phyloP scores from a whole-genome alignment of 2,888 invertebrate species.

The Nephrotoma appendiculata region DNA sequence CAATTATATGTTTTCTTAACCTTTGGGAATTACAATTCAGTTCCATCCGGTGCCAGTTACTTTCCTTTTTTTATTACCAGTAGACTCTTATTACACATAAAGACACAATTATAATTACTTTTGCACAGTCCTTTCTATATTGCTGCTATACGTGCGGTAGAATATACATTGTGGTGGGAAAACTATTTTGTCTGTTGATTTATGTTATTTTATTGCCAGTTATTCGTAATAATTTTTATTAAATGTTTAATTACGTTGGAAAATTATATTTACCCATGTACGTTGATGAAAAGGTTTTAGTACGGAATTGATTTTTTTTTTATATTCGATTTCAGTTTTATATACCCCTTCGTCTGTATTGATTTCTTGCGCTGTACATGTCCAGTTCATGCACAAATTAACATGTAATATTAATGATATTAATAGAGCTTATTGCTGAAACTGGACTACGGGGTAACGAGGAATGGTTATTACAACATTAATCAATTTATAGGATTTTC shows the following conservation, averaged over 20 bases:
- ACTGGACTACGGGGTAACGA: no score
- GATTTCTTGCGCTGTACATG: background rate
- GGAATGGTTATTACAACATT: no score
- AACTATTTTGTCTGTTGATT: background rate
- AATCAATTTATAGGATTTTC: no score
- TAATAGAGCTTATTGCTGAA: no score
- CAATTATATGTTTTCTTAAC: background rate
- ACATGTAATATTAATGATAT: no score
- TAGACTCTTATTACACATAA: background rate
- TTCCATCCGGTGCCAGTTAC: background rate
- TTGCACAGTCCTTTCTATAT: background rate
- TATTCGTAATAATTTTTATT: no score
- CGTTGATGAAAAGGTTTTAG: no score
- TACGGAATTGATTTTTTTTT: no score
- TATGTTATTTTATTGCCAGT: background rate
- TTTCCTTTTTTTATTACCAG: background rate
- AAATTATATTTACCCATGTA: no score
- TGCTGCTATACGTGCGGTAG: background rate
- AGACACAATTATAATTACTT: background rate
- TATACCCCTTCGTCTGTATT: background rate
- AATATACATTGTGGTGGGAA: background rate
- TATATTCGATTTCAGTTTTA: no score
- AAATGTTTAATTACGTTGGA: no score
- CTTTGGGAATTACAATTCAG: background rate
- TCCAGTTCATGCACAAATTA: no score